Evolutionary conservation across 2,113 vertebrate genomes (phyloP).

Genomic region (Panthera leo): DNA sequence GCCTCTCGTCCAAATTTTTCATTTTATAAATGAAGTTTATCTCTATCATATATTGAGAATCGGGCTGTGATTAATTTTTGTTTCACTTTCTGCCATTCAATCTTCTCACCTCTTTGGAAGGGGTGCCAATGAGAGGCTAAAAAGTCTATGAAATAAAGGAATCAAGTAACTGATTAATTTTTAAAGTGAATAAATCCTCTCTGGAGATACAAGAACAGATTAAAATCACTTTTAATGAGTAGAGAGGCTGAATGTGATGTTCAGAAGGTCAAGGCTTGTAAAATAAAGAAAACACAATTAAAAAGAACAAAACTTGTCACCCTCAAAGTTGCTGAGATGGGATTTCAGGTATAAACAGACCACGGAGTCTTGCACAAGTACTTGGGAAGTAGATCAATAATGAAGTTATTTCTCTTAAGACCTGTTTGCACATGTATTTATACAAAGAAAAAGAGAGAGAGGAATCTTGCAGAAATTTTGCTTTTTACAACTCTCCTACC

Average conservation of each 20-base stretch:
- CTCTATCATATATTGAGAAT: not conserved
- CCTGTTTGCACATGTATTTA: not conserved
- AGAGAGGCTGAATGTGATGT: not conserved
- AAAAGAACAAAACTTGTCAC: not conserved
- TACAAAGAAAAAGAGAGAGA: not conserved
- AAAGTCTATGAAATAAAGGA: not conserved
- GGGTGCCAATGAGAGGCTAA: not conserved
- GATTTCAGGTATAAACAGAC: not conserved
- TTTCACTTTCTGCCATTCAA: not conserved
- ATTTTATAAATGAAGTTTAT: not conserved
- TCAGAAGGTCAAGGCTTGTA: not conserved
- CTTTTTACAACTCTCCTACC: not conserved
- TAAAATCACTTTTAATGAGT: not conserved
- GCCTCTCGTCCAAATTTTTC: not conserved
- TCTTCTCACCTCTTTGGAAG: not conserved
- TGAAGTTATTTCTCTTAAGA: not conserved
- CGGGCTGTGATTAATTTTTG: not conserved
- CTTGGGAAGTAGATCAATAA: not conserved
- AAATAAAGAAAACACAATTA: not conserved
- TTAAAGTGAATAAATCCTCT: not conserved
- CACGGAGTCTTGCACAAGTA: not conserved
- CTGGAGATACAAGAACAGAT: not conserved
- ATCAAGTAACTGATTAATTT: not conserved
- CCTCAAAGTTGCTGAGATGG: not conserved
- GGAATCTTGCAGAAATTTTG: not conserved